These are phyloP conservation scores for Mormyrus hasselquistii DNA, from an alignment of 2,797 vertebrate genomes.

Conservation along the genomic window DNA sequence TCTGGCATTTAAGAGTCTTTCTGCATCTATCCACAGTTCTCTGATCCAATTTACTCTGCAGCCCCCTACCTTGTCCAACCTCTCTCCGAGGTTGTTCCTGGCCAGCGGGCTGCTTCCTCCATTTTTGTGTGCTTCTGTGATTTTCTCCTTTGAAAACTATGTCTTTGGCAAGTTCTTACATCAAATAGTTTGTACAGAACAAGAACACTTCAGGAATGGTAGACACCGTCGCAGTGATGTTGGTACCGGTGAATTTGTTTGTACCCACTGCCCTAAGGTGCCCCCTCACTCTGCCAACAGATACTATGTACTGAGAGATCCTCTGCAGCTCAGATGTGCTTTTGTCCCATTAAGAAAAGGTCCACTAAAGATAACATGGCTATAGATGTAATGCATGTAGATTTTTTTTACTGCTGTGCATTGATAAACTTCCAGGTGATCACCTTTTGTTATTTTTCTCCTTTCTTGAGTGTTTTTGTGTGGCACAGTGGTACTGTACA, in stretches of 20 bases:
- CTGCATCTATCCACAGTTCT: conserved; percentile 13
- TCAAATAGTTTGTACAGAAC: background rate
- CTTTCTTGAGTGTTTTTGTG: background rate
- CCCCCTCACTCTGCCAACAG: background rate
- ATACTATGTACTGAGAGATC: background rate
- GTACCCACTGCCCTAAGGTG: background rate
- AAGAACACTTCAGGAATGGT: background rate
- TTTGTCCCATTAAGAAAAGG: background rate
- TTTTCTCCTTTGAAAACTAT: conserved; percentile 8
- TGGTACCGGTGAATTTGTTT: background rate
- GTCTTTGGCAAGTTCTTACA: background rate
- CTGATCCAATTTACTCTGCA: background rate
- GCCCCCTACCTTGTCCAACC: background rate
- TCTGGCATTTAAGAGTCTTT: conserved; percentile 8
- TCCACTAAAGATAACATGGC: background rate
- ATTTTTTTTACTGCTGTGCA: background rate
- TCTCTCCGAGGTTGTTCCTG: background rate
- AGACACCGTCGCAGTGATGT: background rate
- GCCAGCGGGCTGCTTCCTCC: background rate
- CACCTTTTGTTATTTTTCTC: background rate
- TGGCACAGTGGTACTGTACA: background rate
- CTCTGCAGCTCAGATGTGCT: background rate
- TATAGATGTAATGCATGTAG: background rate
- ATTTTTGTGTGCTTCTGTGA: conserved; percentile 3
- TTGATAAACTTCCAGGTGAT: background rate